phyloP scores from a whole-genome alignment of 2,113 vertebrate species.

The Indicator maculatus region DNA sequence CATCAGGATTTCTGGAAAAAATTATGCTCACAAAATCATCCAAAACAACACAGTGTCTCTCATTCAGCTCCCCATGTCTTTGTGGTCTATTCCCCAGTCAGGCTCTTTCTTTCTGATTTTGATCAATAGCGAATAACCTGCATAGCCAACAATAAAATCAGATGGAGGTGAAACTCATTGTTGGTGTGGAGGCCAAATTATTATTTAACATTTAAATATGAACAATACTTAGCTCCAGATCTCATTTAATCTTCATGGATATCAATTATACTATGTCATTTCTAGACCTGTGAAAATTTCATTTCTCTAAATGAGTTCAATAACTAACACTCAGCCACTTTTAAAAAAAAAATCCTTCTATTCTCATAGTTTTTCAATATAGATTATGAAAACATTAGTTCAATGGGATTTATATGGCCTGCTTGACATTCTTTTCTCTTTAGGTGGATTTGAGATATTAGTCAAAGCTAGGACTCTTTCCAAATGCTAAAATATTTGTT shows the following conservation, averaged over 20 bases:
- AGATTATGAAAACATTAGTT: constrained; percentile 53
- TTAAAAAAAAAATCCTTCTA: not conserved
- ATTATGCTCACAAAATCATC: not conserved
- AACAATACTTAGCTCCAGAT: constrained; percentile 47
- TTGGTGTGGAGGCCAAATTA: constrained; percentile 45
- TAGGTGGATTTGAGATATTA: constrained; percentile 27
- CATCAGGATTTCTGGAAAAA: not conserved
- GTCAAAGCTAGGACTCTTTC: constrained; percentile 18
- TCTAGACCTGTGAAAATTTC: constrained; percentile 55
- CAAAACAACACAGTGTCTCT: not conserved
- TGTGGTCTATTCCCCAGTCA: not conserved
- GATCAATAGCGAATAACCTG: not conserved
- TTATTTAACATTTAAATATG: constrained; percentile 61
- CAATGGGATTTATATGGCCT: constrained; percentile 46
- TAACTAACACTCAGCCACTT: constrained; percentile 35
- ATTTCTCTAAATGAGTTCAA: constrained; percentile 51
- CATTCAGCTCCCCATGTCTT: not conserved
- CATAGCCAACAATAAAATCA: constrained; percentile 37
- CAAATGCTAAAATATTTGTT: constrained; percentile 55
- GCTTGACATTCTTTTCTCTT: constrained; percentile 41
- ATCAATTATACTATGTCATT: constrained; percentile 59
- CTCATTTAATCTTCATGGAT: constrained; percentile 49
- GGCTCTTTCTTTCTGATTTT: not conserved
- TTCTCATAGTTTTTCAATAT: constrained; percentile 33
- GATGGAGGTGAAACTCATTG: not conserved